phyloP scores from a whole-genome alignment of 2,888 invertebrate species.

The Eupelmus urozonus region DNA sequence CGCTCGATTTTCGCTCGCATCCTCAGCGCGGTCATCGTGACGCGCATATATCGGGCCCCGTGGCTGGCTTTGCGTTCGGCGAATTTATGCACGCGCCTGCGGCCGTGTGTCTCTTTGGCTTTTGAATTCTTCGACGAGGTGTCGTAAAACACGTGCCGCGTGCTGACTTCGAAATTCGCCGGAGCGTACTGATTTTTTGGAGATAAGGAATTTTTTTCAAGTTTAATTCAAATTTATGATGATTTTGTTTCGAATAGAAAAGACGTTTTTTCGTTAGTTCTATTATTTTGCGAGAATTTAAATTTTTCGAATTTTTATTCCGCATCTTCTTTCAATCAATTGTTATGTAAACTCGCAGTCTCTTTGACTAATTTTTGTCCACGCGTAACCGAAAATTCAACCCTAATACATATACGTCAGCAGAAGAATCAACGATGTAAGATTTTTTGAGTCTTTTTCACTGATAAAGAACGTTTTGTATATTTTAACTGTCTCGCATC shows the following conservation, averaged over 20 bases:
- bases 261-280: neutral
- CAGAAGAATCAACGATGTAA: too few species aligned
- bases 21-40: slow-evolving; percentile 39
- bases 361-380: too few species aligned
- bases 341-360: too few species aligned
- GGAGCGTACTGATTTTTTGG: too few species aligned
- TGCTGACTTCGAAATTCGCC: neutral
- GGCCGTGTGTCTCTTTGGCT: neutral
- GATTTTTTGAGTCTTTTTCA: too few species aligned
- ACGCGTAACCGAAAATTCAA: too few species aligned
- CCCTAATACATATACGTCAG: too few species aligned
- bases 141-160: neutral
- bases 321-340: too few species aligned
- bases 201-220: neutral
- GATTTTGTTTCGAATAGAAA: neutral
- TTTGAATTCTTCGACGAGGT: neutral
- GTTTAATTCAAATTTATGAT: neutral
- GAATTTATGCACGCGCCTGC: slow-evolving; percentile 15
- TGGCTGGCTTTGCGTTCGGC: neutral
- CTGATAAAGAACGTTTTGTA: too few species aligned
- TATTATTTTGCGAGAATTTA: too few species aligned
- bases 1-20: slow-evolving; percentile 5
- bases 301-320: too few species aligned
- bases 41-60: slow-evolving; percentile 15
- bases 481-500: too few species aligned